A percentile compares a stretch with the other conserved stretches of the same genome.
Conservation (phyloP, 30 jellyfish, hydroid and myxozoan genomes). For the Phacellophora camtschatica region DNA sequence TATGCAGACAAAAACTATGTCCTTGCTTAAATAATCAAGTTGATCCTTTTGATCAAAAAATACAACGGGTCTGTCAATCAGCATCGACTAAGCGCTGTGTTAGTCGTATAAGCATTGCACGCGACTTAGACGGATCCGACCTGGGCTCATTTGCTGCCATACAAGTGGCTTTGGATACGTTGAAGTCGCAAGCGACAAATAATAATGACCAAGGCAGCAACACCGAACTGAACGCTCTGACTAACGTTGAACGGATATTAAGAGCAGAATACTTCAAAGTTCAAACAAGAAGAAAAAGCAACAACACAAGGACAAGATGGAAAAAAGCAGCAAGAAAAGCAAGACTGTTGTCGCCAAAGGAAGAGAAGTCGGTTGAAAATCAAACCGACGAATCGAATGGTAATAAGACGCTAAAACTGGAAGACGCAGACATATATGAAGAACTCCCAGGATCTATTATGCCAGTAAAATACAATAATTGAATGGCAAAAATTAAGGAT, state of each 20-base stretch:
- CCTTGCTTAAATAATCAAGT: constrained; percentile 56
- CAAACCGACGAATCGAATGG: background rate
- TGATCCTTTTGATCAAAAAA: constrained; percentile 49
- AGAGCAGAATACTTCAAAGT: constrained; percentile 60
- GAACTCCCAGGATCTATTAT: constrained; percentile 47
- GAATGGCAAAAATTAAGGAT: background rate
- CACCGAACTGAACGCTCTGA: constrained; percentile 79
- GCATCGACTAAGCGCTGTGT: constrained; percentile 23
- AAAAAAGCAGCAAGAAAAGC: constrained; percentile 84
- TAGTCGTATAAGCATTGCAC: constrained; percentile 50
- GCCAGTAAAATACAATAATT: background rate
- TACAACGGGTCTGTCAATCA: constrained; percentile 13
- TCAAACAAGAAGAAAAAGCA: constrained; percentile 67
- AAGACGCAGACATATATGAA: constrained; percentile 17
- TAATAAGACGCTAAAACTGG: background rate
- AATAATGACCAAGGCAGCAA: constrained; percentile 46
- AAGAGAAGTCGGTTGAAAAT: background rate
- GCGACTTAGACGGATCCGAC: constrained; percentile 57
- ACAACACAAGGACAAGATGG: constrained; percentile 71
- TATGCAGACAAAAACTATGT: constrained; percentile 5
- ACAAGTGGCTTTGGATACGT: constrained; percentile 77
- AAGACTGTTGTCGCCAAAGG: constrained; percentile 40
- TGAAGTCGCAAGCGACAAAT: constrained; percentile 50
- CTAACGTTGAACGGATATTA: constrained; percentile 70
- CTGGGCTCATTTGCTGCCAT: constrained; percentile 93